phyloP scores from a whole-genome alignment of 2,797 vertebrate species.

The Myotis findleyi region DNA sequence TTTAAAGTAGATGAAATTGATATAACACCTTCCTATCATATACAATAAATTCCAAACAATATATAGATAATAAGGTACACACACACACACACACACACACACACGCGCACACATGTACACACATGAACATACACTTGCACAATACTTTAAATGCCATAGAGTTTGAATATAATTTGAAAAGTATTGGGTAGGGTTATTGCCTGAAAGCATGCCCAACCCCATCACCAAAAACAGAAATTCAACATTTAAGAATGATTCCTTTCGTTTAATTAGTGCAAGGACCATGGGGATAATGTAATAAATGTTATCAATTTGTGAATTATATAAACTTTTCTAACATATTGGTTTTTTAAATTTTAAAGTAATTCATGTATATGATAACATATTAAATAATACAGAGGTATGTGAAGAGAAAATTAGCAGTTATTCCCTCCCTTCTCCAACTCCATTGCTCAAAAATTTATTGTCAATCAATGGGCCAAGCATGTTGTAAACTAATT shows the following conservation, averaged over 20 bases:
- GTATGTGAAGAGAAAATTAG: not conserved
- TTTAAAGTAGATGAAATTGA: slow-evolving; percentile 15
- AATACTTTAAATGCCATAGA: not conserved
- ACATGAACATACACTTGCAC: not conserved
- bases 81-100: not conserved
- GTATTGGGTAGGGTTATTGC: not conserved
- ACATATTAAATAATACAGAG: slow-evolving; percentile 44
- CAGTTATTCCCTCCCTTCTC: slow-evolving; percentile 12
- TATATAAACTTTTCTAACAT: slow-evolving; percentile 13
- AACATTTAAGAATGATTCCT: slow-evolving; percentile 26
- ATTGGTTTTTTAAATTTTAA: not conserved
- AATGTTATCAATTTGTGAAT: not conserved
- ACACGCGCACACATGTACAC: not conserved
- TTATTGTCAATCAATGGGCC: not conserved
- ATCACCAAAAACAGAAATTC: slow-evolving; percentile 28
- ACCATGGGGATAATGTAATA: not conserved
- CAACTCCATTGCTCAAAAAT: slow-evolving; percentile 35
- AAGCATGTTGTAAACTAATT: not conserved
- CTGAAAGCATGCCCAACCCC: not conserved
- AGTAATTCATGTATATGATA: not conserved
- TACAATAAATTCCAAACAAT: slow-evolving; percentile 10
- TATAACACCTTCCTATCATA: not conserved
- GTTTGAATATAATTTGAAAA: slow-evolving; percentile 33
- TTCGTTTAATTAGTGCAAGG: slow-evolving; percentile 2
- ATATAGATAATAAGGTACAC: not conserved